Percentiles rank a stretch among this genome's conserved stretches.
phyloP scores from a whole-genome alignment of 2,888 invertebrate species.

The Spodoptera picta region DNA sequence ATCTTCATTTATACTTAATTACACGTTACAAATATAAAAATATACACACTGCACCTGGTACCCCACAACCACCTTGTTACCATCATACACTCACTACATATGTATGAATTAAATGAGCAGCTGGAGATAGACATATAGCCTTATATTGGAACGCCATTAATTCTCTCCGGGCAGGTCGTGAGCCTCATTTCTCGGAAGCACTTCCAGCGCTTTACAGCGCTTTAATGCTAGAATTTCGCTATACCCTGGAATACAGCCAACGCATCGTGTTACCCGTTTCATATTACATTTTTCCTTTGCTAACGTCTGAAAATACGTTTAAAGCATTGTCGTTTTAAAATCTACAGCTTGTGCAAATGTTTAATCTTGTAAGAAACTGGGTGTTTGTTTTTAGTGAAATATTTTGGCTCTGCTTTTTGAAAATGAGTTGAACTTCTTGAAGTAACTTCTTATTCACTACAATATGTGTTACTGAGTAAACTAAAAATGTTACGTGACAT shows the following conservation, averaged over 20 bases:
- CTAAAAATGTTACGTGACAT: too few species aligned
- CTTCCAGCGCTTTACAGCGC: constrained; percentile 5
- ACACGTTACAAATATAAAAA: too few species aligned
- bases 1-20: too few species aligned
- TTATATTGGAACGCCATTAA: neutral
- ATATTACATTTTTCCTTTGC: constrained; percentile 50
- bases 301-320: constrained; percentile 20
- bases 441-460: too few species aligned
- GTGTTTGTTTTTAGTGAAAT: too few species aligned
- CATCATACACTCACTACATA: too few species aligned
- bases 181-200: constrained; percentile 11
- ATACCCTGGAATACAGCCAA: constrained; percentile 39
- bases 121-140: neutral
- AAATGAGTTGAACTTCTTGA: too few species aligned
- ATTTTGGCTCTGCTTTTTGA: too few species aligned
- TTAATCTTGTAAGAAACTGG: neutral
- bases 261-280: constrained; percentile 20
- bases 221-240: constrained; percentile 22
- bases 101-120: constrained; percentile 4
- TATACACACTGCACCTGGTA: too few species aligned
- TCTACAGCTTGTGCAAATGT: constrained; percentile 5
- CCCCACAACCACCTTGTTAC: too few species aligned
- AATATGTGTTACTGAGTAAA: too few species aligned
- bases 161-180: neutral
- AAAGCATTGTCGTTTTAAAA: constrained; percentile 16